Base-by-base conservation (phyloP, 2,888 invertebrate genomes). In the Tetragnatha montana region DNA sequence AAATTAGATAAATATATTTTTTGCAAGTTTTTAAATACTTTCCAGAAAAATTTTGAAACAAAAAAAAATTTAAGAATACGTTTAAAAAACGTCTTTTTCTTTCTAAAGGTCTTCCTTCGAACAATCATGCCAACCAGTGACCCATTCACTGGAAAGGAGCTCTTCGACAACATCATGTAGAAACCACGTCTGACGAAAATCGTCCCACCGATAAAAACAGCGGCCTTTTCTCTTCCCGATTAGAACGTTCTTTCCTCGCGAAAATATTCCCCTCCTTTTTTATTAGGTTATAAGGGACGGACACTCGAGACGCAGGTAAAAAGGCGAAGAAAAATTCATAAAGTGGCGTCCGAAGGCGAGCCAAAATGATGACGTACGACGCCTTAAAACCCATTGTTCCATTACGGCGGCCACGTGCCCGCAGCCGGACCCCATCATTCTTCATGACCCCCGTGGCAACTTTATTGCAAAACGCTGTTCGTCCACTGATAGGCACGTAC, bases 381-480 rank as follows among this genome's bases (percentile, higher is more conserved):
- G 89, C 83, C 89, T 89, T 89, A 89, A 89, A 89, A 89, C 89
- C 89, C 89, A 89, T 89, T 89, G 89, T 89, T 89, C 89, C 89
- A 89, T 89, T 89, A 89, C 89, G 80, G 89, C 89, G 80, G 73
- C 84, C 89, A 85, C 89, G 89, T 89, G 89, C 89, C 85, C 84
- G 84, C 81, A 81, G 78, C 84, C 85, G 80, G 84, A 84, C 84
- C 89, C 85, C 89, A 89, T 89, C 89, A 89, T 89, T 89, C 89
- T 89, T 89, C 89, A 89, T 89, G 89, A 89, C 89, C 89, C 89
- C 85, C 74, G 85, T 89, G 89, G 89, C 89, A 89, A 89, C 89
- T 89, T 89, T 89, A 89, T 89, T 89, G 89, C 89, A 89, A 89
- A 89, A 89, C 89, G 89, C 89, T 89, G 89, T 89, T 89, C 89